phyloP scores from a whole-genome alignment of 1,140 invertebrate genomes.

The Drosophila tropicalis region DNA sequence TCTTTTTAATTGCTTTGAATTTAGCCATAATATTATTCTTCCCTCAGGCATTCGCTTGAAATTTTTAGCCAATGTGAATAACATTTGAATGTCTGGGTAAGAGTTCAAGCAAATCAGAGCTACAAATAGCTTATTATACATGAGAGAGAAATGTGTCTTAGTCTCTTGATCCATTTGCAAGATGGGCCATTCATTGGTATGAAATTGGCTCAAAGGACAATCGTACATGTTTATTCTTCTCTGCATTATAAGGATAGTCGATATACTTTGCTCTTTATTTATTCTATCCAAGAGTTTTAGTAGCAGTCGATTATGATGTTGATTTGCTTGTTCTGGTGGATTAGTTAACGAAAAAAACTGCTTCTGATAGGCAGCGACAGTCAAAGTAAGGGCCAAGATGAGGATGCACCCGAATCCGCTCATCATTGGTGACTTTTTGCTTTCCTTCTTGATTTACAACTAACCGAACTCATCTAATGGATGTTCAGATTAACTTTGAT shows the following conservation, averaged over 20 bases:
- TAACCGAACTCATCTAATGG: not conserved
- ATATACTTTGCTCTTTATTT: slow-evolving; percentile 30
- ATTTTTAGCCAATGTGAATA: slow-evolving; percentile 23
- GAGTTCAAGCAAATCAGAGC: slow-evolving; percentile 36
- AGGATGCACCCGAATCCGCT: not conserved
- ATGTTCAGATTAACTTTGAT: not conserved
- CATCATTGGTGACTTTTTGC: not conserved
- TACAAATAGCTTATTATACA: slow-evolving; percentile 5
- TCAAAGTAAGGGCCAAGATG: not conserved
- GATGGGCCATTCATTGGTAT: slow-evolving; percentile 33
- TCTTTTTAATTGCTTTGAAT: not conserved
- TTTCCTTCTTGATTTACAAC: not conserved
- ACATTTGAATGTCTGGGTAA: slow-evolving; percentile 17
- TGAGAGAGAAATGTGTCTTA: not conserved
- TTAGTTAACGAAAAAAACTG: not conserved
- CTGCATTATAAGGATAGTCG: slow-evolving; percentile 42
- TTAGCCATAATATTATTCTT: slow-evolving; percentile 46
- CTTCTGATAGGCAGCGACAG: not conserved
- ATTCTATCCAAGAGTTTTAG: slow-evolving; percentile 15
- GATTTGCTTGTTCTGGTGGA: not conserved
- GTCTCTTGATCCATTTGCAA: slow-evolving; percentile 35
- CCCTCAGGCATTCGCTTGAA: slow-evolving; percentile 42
- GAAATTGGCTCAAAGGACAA: slow-evolving; percentile 25
- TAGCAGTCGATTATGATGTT: not conserved
- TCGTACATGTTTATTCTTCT: not conserved